Base-by-base conservation (phyloP, 2,888 invertebrate genomes). In the Tenodera sinensis region DNA sequence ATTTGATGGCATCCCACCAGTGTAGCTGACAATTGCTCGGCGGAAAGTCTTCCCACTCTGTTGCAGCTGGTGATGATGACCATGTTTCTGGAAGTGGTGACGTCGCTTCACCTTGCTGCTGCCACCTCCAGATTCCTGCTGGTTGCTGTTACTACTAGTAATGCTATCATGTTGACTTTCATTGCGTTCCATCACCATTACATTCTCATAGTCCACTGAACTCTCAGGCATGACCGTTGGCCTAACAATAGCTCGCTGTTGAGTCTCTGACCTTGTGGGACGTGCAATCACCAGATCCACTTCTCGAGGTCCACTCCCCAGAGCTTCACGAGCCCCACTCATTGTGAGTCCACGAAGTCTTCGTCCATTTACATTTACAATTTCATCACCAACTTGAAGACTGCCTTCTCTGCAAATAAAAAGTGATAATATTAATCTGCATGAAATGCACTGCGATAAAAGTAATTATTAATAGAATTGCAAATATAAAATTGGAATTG, bases 301-400 rank as follows among this genome's bases (percentile, higher is more conserved):
- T 91, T 95, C 95, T 1, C 95, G 93, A 28, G 95, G 94, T 0
- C 95, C 95, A 71, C 95, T 95, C 91, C 95, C 94, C 7, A 96
- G 93, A n/a, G 95, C 95, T 92, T 95, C 95, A 91, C 95, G 94
- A 84, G 96, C 96, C 93, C 95, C 95, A 1, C 95, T 93, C 95
- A 96, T 95, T 47, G 94, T 95, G 28, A 96, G 93, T 87, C 96
- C 96, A 8, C 96, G 94, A 87, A 97, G 94, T 91, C 96, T 94
- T 90, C 95, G 94, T 20, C 96, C 96, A 92, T 97, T 96, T 8
- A 96, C 96, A 91, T 96, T 96, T 42, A 97, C 94, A 42, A 97
- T 94, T 92, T 96, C 96, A 92, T 97, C 97, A 25, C 96, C 96
- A 71, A 96, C 94, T 89, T 94, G 94, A 89, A 97, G 93, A 1